phyloP scores from a whole-genome alignment of 2,797 vertebrate genomes.

The Phylloscopus collybita region DNA sequence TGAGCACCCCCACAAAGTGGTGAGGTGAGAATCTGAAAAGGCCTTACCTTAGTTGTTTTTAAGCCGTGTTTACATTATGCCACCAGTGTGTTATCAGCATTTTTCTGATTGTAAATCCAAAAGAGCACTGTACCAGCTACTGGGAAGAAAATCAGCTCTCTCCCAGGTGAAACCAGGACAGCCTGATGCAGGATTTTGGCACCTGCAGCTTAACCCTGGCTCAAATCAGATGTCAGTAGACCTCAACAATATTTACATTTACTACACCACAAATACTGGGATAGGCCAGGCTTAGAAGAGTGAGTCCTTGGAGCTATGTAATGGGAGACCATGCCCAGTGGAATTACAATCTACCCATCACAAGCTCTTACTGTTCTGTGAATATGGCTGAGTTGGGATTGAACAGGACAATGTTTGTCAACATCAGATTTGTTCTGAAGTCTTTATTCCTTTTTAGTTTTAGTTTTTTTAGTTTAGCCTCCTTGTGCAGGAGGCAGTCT shows the following conservation, averaged over 20 bases:
- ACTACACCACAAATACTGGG: background rate
- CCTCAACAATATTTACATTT: background rate
- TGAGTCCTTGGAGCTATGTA: background rate
- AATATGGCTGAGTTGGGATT: background rate
- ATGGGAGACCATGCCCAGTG: background rate
- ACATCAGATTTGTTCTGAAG: background rate
- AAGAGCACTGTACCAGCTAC: background rate
- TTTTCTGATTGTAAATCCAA: background rate
- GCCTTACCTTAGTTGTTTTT: background rate
- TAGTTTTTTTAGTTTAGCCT: background rate
- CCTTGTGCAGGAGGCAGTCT: background rate
- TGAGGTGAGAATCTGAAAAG: background rate
- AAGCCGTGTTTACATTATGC: accelerated
- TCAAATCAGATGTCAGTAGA: background rate
- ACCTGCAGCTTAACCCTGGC: background rate
- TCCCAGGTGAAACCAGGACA: background rate
- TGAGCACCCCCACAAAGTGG: background rate
- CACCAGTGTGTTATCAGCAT: background rate
- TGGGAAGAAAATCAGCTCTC: background rate
- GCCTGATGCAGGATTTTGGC: background rate
- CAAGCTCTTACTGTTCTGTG: background rate
- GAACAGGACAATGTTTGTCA: background rate
- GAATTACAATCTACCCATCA: background rate
- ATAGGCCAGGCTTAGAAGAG: background rate
- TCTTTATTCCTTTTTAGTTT: background rate